A percentile compares a stretch with the other conserved stretches of the same genome.
These are phyloP conservation scores for Triops cancriformis DNA, from an alignment of 1,140 invertebrate genomes.

Conservation along the genomic window DNA sequence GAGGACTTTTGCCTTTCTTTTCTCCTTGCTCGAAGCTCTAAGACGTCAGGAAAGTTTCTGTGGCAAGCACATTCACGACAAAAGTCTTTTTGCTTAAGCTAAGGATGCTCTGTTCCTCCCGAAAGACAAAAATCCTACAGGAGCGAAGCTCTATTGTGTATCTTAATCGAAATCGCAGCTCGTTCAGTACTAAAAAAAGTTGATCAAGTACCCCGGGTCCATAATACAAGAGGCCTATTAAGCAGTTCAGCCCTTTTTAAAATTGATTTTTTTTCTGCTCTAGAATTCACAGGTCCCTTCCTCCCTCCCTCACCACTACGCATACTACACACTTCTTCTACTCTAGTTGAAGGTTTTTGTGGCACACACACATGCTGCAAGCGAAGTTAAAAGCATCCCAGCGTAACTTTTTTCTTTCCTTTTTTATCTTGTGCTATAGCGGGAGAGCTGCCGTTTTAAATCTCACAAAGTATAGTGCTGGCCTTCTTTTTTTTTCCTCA, in stretches of 20 bases:
- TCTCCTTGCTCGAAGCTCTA: background rate
- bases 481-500: background rate
- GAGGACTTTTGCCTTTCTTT: background rate
- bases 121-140: background rate
- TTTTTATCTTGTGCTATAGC: background rate
- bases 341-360: background rate
- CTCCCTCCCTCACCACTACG: background rate
- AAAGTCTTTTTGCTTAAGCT: background rate
- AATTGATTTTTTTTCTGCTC: background rate
- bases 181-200: background rate
- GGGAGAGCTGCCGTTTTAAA: background rate
- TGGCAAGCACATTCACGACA: background rate
- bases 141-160: background rate
- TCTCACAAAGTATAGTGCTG: slow-evolving; percentile 11
- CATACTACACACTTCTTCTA: background rate
- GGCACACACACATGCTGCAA: background rate
- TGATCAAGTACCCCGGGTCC: background rate
- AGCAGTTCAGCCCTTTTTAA: background rate
- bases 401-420: background rate
- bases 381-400: slow-evolving; percentile 2
- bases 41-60: background rate
- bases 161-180: slow-evolving; percentile 1
- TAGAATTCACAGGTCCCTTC: background rate
- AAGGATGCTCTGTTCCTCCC: background rate
- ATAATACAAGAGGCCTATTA: background rate